Evolutionary conservation across 2,888 invertebrate genomes (phyloP).

Genomic region (Trachelus troglodyta): DNA sequence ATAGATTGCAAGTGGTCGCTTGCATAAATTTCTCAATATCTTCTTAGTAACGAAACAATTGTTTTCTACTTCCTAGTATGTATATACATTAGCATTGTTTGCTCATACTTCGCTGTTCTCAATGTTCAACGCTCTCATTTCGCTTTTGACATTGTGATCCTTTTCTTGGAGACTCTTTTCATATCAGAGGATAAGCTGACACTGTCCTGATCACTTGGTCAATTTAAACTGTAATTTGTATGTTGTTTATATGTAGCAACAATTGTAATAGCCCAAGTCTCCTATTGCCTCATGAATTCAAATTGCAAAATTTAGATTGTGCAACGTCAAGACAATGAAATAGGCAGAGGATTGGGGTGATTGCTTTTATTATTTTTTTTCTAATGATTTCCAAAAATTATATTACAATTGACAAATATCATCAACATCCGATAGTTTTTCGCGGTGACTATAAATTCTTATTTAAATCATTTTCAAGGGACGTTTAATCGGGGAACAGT

Average conservation of each 20-base stretch:
- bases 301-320: neutral
- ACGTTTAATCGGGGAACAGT: neutral
- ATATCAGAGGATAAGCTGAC: no score
- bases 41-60: conserved; percentile 26
- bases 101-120: neutral
- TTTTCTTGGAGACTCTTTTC: neutral
- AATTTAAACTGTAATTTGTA: neutral
- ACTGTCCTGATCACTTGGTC: neutral
- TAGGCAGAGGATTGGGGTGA: neutral
- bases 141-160: neutral
- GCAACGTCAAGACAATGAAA: neutral
- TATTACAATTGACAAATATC: neutral
- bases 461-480: neutral
- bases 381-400: neutral
- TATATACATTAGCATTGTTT: neutral
- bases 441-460: neutral
- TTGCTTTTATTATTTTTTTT: neutral
- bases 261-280: neutral
- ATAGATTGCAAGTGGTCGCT: neutral
- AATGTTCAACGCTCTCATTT: neutral
- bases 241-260: neutral
- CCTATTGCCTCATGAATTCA: no score
- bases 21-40: conserved; percentile 23
- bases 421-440: neutral
- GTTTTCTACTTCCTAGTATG: neutral